Conservation (phyloP, 2,888 invertebrate genomes). For the Yponomeuta malinellus region DNA sequence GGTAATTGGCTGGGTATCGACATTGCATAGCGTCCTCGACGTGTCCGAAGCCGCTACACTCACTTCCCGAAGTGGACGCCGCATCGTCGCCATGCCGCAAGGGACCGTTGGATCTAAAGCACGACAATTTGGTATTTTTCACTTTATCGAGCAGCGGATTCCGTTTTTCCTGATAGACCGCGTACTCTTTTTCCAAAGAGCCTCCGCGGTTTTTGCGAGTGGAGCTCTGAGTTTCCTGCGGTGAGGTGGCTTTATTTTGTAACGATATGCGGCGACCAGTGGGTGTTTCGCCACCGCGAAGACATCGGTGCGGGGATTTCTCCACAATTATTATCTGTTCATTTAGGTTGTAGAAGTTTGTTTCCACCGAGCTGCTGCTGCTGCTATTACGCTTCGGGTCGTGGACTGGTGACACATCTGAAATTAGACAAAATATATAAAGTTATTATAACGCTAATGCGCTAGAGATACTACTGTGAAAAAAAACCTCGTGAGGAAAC, state of each 20-base stretch:
- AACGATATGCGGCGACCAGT: constrained; percentile 61
- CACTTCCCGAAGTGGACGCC: constrained; percentile 70
- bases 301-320: constrained; percentile 69
- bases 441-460: neutral
- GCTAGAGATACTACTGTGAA: neutral
- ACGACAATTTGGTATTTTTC: constrained; percentile 81
- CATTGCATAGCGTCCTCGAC: constrained; percentile 57
- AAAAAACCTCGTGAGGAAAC: too few relatives aligned
- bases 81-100: constrained; percentile 67
- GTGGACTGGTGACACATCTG: constrained; percentile 80
- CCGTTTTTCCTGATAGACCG: constrained; percentile 78
- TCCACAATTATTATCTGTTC: constrained; percentile 77
- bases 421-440: constrained; percentile 28
- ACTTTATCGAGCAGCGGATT: constrained; percentile 83
- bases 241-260: constrained; percentile 58
- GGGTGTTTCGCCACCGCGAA: constrained; percentile 54
- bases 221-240: constrained; percentile 67
- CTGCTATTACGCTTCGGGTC: constrained; percentile 78
- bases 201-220: constrained; percentile 67
- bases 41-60: constrained; percentile 70
- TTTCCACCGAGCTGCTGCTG: constrained; percentile 78
- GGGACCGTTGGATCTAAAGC: constrained; percentile 77
- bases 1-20: constrained; percentile 51
- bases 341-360: constrained; percentile 80
- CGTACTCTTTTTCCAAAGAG: constrained; percentile 75